phyloP scores from a whole-genome alignment of 2,888 invertebrate species.

The Nephrotoma appendiculata region DNA sequence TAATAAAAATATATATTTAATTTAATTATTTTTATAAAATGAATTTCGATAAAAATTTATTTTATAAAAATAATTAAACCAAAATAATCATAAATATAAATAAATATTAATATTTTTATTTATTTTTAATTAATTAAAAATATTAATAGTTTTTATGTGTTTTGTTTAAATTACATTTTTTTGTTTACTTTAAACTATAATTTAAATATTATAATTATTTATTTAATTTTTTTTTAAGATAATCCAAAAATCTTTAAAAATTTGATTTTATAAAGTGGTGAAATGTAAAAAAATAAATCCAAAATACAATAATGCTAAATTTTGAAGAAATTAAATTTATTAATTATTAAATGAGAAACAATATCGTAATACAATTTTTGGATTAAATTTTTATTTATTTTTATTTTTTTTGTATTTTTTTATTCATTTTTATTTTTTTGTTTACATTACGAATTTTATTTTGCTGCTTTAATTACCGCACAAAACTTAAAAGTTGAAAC shows the following conservation, averaged over 20 bases:
- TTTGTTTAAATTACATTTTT: neutral
- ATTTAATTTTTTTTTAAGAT: neutral
- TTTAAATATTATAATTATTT: neutral
- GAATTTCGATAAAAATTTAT: neutral
- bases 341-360: neutral
- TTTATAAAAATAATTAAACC: neutral
- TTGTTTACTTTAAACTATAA: neutral
- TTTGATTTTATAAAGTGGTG: neutral
- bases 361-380: neutral
- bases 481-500: neutral
- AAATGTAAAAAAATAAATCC: neutral
- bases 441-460: neutral
- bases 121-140: neutral
- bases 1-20: neutral
- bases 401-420: neutral
- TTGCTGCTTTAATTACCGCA: conserved; percentile 1
- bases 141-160: neutral
- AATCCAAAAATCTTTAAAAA: neutral
- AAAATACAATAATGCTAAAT: neutral
- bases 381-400: neutral
- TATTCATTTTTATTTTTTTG: neutral
- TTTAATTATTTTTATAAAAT: neutral
- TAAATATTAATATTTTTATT: neutral
- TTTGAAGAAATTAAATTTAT: neutral
- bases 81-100: neutral